phyloP scores from a whole-genome alignment of 1,140 invertebrate species.

The Bombyx mori region DNA sequence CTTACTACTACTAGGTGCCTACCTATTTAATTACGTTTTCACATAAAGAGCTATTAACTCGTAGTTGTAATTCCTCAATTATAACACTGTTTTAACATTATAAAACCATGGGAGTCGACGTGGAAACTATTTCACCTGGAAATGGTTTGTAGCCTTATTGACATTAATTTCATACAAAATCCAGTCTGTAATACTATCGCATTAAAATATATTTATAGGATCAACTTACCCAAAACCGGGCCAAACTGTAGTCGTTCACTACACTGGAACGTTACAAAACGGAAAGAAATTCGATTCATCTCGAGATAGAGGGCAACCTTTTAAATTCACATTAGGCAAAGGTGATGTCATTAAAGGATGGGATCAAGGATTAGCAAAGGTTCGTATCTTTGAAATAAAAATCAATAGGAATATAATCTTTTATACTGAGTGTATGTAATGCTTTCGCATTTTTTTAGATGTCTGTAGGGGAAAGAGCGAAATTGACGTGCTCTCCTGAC shows the following conservation, averaged over 20 bases:
- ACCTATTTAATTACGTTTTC: too few relatives aligned
- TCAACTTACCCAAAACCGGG: conserved; percentile 91
- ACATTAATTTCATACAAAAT: neutral
- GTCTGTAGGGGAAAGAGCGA: conserved; percentile 92
- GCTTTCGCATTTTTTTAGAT: conserved; percentile 73
- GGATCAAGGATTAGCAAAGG: conserved; percentile 94
- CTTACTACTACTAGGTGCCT: too few relatives aligned
- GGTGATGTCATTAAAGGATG: conserved; percentile 97
- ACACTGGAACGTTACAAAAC: conserved; percentile 89
- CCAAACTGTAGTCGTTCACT: conserved; percentile 94
- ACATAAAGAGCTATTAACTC: too few relatives aligned
- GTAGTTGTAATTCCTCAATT: too few relatives aligned
- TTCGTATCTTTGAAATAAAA: conserved; percentile 28
- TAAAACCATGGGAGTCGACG: conserved; percentile 80
- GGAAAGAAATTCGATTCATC: conserved; percentile 95
- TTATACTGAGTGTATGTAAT: neutral
- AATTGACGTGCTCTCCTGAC: conserved; percentile 91
- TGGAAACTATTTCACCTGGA: conserved; percentile 80
- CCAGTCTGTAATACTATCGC: conserved; percentile 1
- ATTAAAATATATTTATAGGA: conserved; percentile 72
- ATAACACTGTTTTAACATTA: too few relatives aligned
- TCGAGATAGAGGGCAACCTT: conserved; percentile 90
- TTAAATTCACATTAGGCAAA: conserved; percentile 93
- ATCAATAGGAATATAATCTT: neutral
- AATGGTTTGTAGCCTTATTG: conserved; percentile 74